phyloP scores from a whole-genome alignment of 2,113 vertebrate genomes.

The Rhinolophus ferrumequinum region DNA sequence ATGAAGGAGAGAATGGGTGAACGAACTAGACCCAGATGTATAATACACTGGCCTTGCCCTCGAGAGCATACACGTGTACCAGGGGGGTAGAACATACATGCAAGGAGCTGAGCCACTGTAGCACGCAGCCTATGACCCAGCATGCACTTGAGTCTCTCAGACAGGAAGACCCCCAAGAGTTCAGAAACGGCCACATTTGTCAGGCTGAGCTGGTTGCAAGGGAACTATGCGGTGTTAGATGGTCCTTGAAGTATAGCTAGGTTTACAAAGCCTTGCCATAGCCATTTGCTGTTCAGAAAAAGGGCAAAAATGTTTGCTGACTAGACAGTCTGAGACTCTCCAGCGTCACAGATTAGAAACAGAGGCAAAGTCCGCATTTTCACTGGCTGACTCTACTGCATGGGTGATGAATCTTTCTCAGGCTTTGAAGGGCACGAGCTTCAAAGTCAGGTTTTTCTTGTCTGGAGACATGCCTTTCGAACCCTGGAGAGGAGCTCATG shows the following conservation, averaged over 20 bases:
- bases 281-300: background rate
- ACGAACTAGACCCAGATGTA: background rate
- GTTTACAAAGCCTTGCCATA: background rate
- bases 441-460: background rate
- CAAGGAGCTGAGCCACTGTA: too few species aligned
- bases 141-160: background rate
- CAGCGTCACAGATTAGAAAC: background rate
- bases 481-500: background rate
- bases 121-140: background rate
- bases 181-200: background rate
- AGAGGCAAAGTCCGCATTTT: background rate
- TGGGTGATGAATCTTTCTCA: background rate
- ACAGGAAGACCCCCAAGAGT: background rate
- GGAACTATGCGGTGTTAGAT: background rate
- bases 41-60: background rate
- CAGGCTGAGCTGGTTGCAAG: background rate
- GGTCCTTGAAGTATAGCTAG: background rate
- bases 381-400: background rate
- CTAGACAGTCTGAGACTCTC: background rate
- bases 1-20: background rate
- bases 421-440: background rate
- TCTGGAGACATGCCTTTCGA: background rate
- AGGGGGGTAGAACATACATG: background rate
- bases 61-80: background rate
- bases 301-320: background rate